phyloP scores from a whole-genome alignment of 2,113 vertebrate species.

The Ochotona princeps region DNA sequence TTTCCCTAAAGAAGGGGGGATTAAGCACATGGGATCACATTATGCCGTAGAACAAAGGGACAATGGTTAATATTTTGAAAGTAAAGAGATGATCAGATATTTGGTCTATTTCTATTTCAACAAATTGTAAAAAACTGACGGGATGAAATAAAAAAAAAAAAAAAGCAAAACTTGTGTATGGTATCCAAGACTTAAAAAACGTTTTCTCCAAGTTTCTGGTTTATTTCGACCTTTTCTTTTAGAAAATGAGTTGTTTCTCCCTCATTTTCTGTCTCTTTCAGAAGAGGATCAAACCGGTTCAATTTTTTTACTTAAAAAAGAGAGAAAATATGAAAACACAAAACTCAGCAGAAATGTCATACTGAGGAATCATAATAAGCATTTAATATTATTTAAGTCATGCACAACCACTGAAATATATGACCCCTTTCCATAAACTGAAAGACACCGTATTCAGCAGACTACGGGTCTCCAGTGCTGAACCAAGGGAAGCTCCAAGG shows the following conservation, averaged over 20 bases:
- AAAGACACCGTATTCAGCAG: conserved; percentile 50
- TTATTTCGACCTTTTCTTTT: conserved; percentile 23
- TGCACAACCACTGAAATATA: conserved; percentile 66
- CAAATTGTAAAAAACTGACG: neutral
- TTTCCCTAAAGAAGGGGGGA: conserved; percentile 5
- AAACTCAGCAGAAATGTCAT: conserved; percentile 71
- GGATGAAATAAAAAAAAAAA: neutral
- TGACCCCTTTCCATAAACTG: conserved; percentile 77
- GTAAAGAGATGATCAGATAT: neutral
- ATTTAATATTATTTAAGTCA: conserved; percentile 73
- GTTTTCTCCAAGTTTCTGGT: conserved; percentile 11
- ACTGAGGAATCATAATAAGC: conserved; percentile 74
- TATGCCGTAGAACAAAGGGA: conserved; percentile 29
- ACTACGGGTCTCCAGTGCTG: conserved; percentile 47
- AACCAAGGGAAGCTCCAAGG: conserved; percentile 48
- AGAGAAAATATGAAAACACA: conserved; percentile 61
- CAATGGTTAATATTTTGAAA: conserved; percentile 49
- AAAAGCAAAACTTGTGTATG: neutral
- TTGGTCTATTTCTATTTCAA: conserved; percentile 42
- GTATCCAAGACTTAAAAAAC: conserved; percentile 26
- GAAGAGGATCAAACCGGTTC: conserved; percentile 61
- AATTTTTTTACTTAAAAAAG: neutral
- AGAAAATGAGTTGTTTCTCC: conserved; percentile 47
- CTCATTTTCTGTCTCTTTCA: neutral
- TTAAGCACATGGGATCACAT: conserved; percentile 16